A percentile compares a stretch with the other conserved stretches of the same genome.
Evolutionary conservation across 2,113 vertebrate species (phyloP).

Genomic region (Telmatochromis brichardi): DNA sequence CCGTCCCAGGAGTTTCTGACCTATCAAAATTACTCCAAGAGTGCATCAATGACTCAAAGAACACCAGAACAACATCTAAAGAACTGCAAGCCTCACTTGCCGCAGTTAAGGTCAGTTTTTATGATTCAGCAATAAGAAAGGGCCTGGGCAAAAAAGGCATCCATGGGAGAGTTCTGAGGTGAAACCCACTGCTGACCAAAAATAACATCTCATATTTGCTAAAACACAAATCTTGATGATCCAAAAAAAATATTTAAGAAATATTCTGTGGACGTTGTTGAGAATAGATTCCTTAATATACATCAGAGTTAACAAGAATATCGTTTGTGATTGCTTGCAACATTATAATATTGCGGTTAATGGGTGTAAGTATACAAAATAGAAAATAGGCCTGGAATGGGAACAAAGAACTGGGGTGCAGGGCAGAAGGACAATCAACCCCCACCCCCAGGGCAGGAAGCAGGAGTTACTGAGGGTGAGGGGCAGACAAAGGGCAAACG

Average conservation of each 20-base stretch:
- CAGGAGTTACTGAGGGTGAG: rapidly evolving
- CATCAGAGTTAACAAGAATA: not conserved
- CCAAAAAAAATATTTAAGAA: not conserved
- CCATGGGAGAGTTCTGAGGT: not conserved
- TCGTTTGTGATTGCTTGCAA: not conserved
- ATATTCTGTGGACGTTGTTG: not conserved
- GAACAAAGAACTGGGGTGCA: not conserved
- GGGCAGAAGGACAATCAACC: not conserved
- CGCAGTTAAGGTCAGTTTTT: not conserved
- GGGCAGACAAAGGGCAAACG: not conserved
- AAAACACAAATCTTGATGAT: not conserved
- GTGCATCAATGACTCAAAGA: not conserved
- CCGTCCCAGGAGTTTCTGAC: not conserved
- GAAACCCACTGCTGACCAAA: not conserved
- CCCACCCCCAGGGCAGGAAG: not conserved
- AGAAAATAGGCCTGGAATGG: rapidly evolving
- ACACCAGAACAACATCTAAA: not conserved
- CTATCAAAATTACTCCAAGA: not conserved
- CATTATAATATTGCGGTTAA: not conserved
- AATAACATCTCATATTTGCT: not conserved
- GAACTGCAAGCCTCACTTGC: not conserved
- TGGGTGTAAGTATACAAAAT: not conserved
- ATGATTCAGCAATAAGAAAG: not conserved
- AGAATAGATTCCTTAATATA: not conserved
- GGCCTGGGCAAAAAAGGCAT: not conserved